These are phyloP conservation scores for Phyllotreta cruciferae DNA, from an alignment of 2,888 invertebrate species.

Conservation along the genomic window DNA sequence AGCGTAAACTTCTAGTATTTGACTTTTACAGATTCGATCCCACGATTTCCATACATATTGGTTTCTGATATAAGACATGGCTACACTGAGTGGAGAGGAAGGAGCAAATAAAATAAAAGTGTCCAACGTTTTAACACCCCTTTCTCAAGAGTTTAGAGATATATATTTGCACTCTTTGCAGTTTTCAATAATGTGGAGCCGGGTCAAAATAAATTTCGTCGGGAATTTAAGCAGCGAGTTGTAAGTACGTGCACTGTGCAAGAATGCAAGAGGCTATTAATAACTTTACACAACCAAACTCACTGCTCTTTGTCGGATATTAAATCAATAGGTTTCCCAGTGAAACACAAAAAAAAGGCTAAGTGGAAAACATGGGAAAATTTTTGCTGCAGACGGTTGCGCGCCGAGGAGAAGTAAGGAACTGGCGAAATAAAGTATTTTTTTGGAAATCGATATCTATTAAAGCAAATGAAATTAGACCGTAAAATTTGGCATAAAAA, in stretches of 20 bases:
- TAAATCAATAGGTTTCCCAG: conserved; percentile 3
- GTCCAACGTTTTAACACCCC: conserved; percentile 35
- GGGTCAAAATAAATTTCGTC: conserved; percentile 7
- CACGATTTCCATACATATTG: conserved; percentile 57
- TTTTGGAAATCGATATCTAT: too few relatives aligned
- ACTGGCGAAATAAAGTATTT: too few relatives aligned
- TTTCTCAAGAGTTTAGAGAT: conserved; percentile 21
- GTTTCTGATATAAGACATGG: conserved; percentile 50
- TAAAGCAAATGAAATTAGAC: too few relatives aligned
- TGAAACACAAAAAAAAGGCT: not conserved
- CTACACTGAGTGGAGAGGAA: conserved; percentile 43
- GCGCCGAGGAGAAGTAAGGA: too few relatives aligned
- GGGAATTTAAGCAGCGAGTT: not conserved
- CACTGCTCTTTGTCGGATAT: not conserved
- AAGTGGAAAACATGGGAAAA: not conserved
- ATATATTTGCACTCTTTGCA: conserved; percentile 15
- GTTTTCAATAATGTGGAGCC: conserved; percentile 11
- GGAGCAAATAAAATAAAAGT: conserved; percentile 50
- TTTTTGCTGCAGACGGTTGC: too few relatives aligned
- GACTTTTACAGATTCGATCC: conserved; percentile 35
- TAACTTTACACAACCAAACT: conserved; percentile 7
- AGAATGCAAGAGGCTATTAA: conserved; percentile 11
- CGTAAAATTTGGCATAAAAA: too few relatives aligned
- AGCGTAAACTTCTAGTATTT: conserved; percentile 32
- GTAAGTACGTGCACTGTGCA: conserved; percentile 3